These are phyloP conservation scores for Dasypus novemcinctus DNA, from an alignment of 2,113 vertebrate genomes.

Conservation along the genomic window DNA sequence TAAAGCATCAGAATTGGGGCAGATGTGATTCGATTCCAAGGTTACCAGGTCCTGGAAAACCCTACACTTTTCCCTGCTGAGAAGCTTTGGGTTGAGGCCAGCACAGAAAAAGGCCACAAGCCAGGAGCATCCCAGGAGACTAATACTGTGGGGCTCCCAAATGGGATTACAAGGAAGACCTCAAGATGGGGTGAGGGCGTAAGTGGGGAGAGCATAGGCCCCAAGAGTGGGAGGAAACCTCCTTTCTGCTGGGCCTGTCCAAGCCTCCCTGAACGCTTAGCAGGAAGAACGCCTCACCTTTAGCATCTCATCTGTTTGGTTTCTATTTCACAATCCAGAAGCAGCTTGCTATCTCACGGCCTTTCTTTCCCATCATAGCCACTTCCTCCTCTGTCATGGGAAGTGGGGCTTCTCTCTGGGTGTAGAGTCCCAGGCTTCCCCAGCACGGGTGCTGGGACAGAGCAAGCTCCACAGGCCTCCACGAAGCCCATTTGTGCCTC, in stretches of 20 bases:
- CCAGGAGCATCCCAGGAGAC: too few relatives aligned
- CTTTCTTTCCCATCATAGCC: too few relatives aligned
- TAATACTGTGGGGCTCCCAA: not conserved
- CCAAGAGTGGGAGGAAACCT: too few relatives aligned
- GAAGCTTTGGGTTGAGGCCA: too few relatives aligned
- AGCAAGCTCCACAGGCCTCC: not conserved
- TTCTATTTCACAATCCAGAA: too few relatives aligned
- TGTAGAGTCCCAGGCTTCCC: not conserved
- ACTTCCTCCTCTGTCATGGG: not conserved
- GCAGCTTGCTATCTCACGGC: fast-evolving
- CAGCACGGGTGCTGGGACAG: not conserved
- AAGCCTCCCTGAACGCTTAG: too few relatives aligned
- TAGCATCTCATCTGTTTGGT: too few relatives aligned
- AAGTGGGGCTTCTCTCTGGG: too few relatives aligned
- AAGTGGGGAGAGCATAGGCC: too few relatives aligned
- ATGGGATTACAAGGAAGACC: not conserved
- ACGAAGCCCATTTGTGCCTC: not conserved
- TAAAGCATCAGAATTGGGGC: not conserved
- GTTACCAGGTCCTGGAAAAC: not conserved
- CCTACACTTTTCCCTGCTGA: not conserved
- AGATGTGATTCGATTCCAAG: not conserved
- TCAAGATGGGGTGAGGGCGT: fast-evolving
- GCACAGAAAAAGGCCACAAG: too few relatives aligned
- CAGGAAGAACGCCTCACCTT: too few relatives aligned
- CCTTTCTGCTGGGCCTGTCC: too few relatives aligned